These are phyloP conservation scores for Leptopilina drosophilae DNA, from an alignment of 2,888 invertebrate species.

Conservation along the genomic window DNA sequence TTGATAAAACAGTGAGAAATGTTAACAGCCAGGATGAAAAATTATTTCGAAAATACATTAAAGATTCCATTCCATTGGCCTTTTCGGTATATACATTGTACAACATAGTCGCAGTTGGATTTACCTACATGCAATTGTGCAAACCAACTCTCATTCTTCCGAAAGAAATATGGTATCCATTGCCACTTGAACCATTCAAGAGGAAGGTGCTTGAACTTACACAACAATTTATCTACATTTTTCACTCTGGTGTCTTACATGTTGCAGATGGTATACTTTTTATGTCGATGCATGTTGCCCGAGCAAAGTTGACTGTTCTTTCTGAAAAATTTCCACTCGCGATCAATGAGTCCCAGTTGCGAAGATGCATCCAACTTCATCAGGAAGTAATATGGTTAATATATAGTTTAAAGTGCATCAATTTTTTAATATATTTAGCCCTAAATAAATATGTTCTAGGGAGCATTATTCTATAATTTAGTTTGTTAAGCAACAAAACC, in stretches of 20 bases:
- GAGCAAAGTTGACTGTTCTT: slow-evolving; percentile 5
- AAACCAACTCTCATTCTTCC: slow-evolving; percentile 2
- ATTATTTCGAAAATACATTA: neutral
- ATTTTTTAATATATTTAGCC: no score
- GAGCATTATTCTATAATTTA: no score
- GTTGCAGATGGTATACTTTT: slow-evolving; percentile 4
- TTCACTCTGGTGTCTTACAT: neutral
- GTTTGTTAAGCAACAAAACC: no score
- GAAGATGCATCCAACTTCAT: neutral
- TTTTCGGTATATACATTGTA: neutral
- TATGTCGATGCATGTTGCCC: slow-evolving; percentile 21
- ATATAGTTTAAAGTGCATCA: no score
- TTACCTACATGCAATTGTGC: neutral
- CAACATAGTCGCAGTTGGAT: neutral
- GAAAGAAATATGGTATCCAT: slow-evolving; percentile 27
- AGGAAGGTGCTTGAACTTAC: neutral
- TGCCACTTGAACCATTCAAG: neutral
- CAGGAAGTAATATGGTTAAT: slow-evolving; percentile 30
- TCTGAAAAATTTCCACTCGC: neutral
- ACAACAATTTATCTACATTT: slow-evolving; percentile 10
- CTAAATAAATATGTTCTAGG: no score
- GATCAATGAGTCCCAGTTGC: neutral
- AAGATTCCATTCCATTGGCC: neutral
- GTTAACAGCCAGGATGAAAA: neutral
- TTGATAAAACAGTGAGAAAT: neutral